Evolutionary conservation across 2,888 invertebrate species (phyloP).

Genomic region (Drosophila neoperkinsi): DNA sequence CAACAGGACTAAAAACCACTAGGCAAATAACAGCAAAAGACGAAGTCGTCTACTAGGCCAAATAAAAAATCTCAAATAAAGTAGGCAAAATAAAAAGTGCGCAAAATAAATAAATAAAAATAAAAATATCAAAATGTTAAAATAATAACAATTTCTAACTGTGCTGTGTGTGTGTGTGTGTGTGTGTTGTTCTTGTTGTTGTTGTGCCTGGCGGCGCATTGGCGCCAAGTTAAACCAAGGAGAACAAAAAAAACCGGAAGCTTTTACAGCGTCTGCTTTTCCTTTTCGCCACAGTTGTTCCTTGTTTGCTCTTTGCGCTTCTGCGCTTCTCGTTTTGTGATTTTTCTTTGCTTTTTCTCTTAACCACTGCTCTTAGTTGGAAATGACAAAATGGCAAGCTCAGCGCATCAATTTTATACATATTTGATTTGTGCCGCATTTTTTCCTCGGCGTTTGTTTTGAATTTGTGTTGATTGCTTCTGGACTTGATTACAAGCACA

Average conservation of each 20-base stretch:
- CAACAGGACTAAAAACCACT: constrained; percentile 33
- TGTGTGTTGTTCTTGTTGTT: neutral
- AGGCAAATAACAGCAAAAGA: constrained; percentile 16
- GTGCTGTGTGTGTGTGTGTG: neutral
- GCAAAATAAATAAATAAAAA: neutral
- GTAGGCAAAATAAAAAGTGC: neutral
- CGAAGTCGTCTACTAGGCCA: constrained; percentile 9
- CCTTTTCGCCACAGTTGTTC: constrained; percentile 24
- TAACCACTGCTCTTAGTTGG: constrained; percentile 37
- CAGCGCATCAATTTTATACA: constrained; percentile 10
- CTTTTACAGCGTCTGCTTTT: constrained; percentile 53
- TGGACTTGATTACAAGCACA: constrained; percentile 34
- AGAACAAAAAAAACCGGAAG: constrained; percentile 51
- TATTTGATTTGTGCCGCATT: constrained; percentile 38
- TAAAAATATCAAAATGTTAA: neutral
- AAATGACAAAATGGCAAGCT: neutral
- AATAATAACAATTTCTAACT: neutral
- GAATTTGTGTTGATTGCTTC: constrained; percentile 28
- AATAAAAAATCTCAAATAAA: neutral
- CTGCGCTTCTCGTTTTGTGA: constrained; percentile 62
- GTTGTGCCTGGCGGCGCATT: constrained; percentile 25
- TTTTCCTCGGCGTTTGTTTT: constrained; percentile 1
- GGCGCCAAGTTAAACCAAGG: constrained; percentile 46
- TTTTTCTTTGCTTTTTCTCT: constrained; percentile 42
- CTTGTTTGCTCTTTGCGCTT: constrained; percentile 60